Evolutionary conservation across 1,140 invertebrate species (phyloP).

Genomic region (Tribolium castaneum): DNA sequence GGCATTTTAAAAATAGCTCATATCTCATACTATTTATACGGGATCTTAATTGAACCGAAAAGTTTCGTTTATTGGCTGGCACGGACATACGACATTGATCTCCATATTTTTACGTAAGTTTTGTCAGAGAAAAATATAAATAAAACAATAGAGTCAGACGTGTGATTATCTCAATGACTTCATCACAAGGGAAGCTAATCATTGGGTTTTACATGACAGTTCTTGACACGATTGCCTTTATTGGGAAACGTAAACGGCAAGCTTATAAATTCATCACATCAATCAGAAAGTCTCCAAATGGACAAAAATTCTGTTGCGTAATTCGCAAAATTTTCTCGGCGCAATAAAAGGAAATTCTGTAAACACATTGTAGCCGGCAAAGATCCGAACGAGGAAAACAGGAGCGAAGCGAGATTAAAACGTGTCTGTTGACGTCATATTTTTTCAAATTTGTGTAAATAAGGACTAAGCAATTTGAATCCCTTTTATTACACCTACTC

Average conservation of each 20-base stretch:
- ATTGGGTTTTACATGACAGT: not conserved
- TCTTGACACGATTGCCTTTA: not conserved
- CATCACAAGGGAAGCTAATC: not conserved
- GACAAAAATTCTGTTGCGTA: not conserved
- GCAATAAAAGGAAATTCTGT: slow-evolving; percentile 1
- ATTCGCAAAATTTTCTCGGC: not conserved
- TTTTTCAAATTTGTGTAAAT: slow-evolving; percentile 8
- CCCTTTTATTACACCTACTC: not conserved
- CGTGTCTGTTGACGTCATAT: slow-evolving; percentile 12
- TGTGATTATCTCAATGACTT: not conserved
- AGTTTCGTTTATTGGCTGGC: slow-evolving; percentile 14
- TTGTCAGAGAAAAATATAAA: slow-evolving; percentile 3
- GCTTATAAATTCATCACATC: not conserved
- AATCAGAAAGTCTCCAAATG: not conserved
- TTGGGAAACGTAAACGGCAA: not conserved
- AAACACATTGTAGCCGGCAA: not conserved
- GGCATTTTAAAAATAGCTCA: slow-evolving; percentile 33
- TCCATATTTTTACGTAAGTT: slow-evolving; percentile 21
- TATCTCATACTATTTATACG: slow-evolving; percentile 22
- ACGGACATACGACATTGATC: not conserved
- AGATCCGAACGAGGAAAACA: not conserved
- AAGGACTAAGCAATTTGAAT: not conserved
- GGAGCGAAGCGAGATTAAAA: not conserved
- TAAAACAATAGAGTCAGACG: slow-evolving; percentile 2
- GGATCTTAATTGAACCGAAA: slow-evolving; percentile 32